Percentiles rank a stretch among this genome's conserved stretches.
These are phyloP conservation scores for Ceyx erithaca DNA, from an alignment of 2,797 vertebrate genomes.

Conservation along the genomic window DNA sequence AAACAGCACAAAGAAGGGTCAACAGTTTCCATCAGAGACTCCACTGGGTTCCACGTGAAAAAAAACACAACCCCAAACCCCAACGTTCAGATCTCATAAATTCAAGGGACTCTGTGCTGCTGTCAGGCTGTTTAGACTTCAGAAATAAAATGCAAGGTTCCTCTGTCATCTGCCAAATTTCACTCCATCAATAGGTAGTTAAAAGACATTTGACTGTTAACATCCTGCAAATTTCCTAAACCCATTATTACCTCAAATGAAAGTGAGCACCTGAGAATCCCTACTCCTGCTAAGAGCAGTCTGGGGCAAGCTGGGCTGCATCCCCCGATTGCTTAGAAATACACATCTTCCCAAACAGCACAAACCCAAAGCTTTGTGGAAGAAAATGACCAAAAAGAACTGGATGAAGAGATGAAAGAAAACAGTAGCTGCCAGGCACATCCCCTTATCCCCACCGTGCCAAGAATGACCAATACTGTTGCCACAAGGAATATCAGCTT, in stretches of 20 bases:
- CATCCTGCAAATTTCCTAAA: conserved; percentile 77
- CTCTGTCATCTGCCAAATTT: conserved; percentile 77
- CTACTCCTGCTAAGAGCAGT: not conserved
- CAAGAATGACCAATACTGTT: not conserved
- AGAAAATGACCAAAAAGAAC: not conserved
- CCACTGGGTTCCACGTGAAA: conserved; percentile 81
- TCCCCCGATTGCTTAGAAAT: not conserved
- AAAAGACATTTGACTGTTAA: conserved; percentile 77
- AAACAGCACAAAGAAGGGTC: conserved; percentile 77
- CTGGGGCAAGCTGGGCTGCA: not conserved
- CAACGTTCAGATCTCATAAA: conserved; percentile 78
- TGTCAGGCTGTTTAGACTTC: conserved; percentile 81
- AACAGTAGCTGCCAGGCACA: not conserved
- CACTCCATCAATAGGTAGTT: conserved; percentile 81
- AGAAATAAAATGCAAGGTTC: conserved; percentile 73
- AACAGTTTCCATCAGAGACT: conserved; percentile 83
- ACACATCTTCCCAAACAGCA: not conserved
- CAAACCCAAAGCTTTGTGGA: not conserved
- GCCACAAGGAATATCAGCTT: not conserved
- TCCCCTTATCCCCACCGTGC: not conserved
- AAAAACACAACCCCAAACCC: conserved; percentile 60
- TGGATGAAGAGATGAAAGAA: conserved; percentile 5
- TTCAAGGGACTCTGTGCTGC: conserved; percentile 78
- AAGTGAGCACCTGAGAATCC: not conserved
- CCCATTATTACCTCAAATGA: not conserved